Conservation (phyloP, 1,140 invertebrate species). For the Orussus abietinus region DNA sequence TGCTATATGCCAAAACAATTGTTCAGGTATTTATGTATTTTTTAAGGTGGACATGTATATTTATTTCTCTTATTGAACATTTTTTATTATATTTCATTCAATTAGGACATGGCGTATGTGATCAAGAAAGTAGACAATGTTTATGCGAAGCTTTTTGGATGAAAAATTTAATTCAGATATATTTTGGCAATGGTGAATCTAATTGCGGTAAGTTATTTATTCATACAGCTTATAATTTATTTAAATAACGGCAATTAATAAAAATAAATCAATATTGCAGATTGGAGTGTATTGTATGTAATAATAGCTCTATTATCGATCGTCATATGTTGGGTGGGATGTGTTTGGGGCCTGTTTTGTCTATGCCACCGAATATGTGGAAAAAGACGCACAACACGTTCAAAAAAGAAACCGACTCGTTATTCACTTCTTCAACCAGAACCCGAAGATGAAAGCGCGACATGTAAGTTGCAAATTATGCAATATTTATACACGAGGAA, state of each 20-base stretch:
- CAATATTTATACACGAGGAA: conserved; percentile 7
- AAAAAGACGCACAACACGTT: conserved; percentile 38
- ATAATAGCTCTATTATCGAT: conserved; percentile 68
- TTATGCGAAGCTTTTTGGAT: conserved; percentile 96
- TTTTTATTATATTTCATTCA: conserved; percentile 11
- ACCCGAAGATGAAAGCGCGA: conserved; percentile 43
- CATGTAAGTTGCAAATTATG: conserved; percentile 30
- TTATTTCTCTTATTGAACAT: conserved; percentile 10
- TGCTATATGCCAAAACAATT: conserved; percentile 86
- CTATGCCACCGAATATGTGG: conserved; percentile 60
- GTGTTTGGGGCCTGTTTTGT: conserved; percentile 69
- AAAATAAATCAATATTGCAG: conserved; percentile 48
- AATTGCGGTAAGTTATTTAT: conserved; percentile 70
- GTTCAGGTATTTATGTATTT: conserved; percentile 62
- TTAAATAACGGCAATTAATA: not conserved
- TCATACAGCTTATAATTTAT: not conserved
- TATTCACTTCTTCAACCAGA: conserved; percentile 48
- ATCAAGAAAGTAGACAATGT: conserved; percentile 78
- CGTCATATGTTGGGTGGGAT: conserved; percentile 61
- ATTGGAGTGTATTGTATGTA: conserved; percentile 87
- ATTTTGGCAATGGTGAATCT: conserved; percentile 63
- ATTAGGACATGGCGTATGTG: conserved; percentile 79
- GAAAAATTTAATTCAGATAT: conserved; percentile 68
- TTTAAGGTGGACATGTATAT: conserved; percentile 2
- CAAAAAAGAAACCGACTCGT: conserved; percentile 46